A percentile compares a stretch with the other conserved stretches of the same genome.
Evolutionary conservation across 2,797 vertebrate genomes (phyloP).

Genomic region (Danio choprae): DNA sequence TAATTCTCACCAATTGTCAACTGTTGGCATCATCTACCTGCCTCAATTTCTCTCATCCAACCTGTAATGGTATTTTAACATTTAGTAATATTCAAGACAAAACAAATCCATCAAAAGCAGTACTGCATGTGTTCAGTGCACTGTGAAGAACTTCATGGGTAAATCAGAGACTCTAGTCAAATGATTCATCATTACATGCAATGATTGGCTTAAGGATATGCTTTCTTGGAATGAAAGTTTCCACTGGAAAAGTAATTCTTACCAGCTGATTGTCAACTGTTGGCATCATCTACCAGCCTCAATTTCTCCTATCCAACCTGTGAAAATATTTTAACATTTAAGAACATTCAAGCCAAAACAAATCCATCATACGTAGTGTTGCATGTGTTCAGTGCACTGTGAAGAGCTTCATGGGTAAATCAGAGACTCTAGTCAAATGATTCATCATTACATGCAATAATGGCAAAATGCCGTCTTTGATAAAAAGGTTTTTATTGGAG

Average conservation of each 20-base stretch:
- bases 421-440: constrained; percentile 68
- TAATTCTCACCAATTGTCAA: not conserved
- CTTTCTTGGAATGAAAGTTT: no score
- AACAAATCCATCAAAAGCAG: no score
- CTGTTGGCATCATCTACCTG: not conserved
- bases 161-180: constrained; percentile 69
- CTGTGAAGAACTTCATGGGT: constrained; percentile 64
- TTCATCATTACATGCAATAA: constrained; percentile 50
- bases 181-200: constrained; percentile 52
- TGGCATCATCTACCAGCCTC: not conserved
- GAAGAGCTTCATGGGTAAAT: constrained; percentile 59
- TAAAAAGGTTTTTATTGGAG: not conserved
- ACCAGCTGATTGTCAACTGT: not conserved
- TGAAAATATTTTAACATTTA: not conserved
- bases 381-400: constrained; percentile 75
- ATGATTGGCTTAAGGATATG: no score
- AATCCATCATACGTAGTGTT: fast-evolving
- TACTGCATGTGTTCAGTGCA: constrained; percentile 71
- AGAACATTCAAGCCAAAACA: not conserved
- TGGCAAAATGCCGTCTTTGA: not conserved
- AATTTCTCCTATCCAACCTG: not conserved
- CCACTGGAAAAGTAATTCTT: no score
- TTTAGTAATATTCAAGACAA: not conserved
- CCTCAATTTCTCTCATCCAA: no score
- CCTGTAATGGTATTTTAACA: not conserved